Evolutionary conservation across 1,140 invertebrate genomes (phyloP).

Genomic region (Drosophila littoralis): DNA sequence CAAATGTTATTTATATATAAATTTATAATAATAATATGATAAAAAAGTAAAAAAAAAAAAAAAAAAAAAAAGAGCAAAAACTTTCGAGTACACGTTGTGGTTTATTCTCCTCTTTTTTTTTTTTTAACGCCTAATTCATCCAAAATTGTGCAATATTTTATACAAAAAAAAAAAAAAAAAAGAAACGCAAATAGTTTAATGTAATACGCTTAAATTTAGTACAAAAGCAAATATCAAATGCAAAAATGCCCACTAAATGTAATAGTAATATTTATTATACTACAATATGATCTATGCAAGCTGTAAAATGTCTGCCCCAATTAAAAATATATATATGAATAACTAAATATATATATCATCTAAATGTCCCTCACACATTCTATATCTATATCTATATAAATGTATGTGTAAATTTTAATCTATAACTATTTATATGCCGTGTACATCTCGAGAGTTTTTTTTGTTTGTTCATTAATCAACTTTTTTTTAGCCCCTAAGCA

Average conservation of each 20-base stretch:
- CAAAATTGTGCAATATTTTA: background rate
- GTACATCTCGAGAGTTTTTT: constrained; percentile 25
- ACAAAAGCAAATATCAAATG: constrained; percentile 60
- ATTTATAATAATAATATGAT: constrained; percentile 20
- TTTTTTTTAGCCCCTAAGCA: constrained; percentile 44
- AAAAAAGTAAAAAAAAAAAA: too few relatives aligned
- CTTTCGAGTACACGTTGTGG: constrained; percentile 16
- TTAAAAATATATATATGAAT: constrained; percentile 14
- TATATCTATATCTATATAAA: background rate
- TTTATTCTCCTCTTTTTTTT: background rate
- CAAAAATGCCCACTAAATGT: constrained; percentile 68
- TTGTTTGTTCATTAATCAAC: constrained; percentile 11
- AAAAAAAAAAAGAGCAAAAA: constrained; percentile 2
- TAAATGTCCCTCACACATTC: constrained; percentile 40
- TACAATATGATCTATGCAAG: constrained; percentile 38
- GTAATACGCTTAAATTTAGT: constrained; percentile 79
- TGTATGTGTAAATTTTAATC: constrained; percentile 30
- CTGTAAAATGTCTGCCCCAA: constrained; percentile 17
- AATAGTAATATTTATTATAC: constrained; percentile 57
- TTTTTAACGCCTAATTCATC: background rate
- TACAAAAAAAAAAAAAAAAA: background rate
- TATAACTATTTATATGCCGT: constrained; percentile 31
- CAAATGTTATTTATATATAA: constrained; percentile 47
- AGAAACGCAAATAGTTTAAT: constrained; percentile 18
- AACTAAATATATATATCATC: constrained; percentile 1